phyloP scores from a whole-genome alignment of 2,888 invertebrate genomes.

The Andrena minutula region DNA sequence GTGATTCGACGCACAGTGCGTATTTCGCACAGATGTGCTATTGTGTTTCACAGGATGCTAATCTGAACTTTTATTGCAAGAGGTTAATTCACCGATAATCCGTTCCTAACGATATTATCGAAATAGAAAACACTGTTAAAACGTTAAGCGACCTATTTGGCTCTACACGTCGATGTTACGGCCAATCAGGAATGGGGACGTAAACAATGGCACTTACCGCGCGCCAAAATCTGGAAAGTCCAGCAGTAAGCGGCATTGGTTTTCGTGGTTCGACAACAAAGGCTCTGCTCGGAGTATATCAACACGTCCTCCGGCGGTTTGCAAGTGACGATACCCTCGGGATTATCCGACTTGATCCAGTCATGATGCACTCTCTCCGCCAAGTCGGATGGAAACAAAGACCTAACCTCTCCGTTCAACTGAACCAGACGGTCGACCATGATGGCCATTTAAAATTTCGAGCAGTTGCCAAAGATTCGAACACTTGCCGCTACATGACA shows the following conservation, averaged over 20 bases:
- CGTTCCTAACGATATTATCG: too few relatives aligned
- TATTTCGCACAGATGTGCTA: too few relatives aligned
- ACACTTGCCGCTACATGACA: slow-evolving; percentile 29
- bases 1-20: too few relatives aligned
- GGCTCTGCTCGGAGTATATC: slow-evolving; percentile 21
- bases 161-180: neutral
- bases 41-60: too few relatives aligned
- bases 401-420: slow-evolving; percentile 32
- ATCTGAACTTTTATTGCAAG: too few relatives aligned
- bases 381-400: slow-evolving; percentile 42
- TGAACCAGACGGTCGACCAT: slow-evolving; percentile 30
- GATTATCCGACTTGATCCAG: slow-evolving; percentile 68
- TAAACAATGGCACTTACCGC: slow-evolving; percentile 59
- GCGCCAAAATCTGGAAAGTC: slow-evolving; percentile 62
- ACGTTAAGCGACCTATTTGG: too few relatives aligned
- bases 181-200: neutral
- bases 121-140: too few relatives aligned
- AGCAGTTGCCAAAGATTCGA: slow-evolving; percentile 1
- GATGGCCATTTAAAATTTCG: slow-evolving; percentile 5
- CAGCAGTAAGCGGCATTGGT: slow-evolving; percentile 51
- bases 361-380: slow-evolving; percentile 54
- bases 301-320: slow-evolving; percentile 24
- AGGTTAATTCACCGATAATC: too few relatives aligned
- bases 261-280: slow-evolving; percentile 38
- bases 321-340: slow-evolving; percentile 44